A percentile compares a stretch with the other conserved stretches of the same genome.
phyloP scores from a whole-genome alignment of 2,888 invertebrate genomes.

The Lithophane socia region DNA sequence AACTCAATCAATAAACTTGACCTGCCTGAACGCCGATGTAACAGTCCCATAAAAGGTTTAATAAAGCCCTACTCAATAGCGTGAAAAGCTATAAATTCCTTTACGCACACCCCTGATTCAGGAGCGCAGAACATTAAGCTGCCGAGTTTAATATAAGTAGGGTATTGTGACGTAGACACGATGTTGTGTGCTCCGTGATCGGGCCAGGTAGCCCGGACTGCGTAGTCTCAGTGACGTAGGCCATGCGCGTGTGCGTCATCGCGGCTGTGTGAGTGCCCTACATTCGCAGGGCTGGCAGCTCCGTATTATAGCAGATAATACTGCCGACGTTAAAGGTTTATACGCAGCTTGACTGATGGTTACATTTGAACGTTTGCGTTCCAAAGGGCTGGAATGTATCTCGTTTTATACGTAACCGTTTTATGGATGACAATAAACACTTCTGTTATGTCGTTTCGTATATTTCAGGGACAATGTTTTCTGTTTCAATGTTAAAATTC shows the following conservation, averaged over 20 bases:
- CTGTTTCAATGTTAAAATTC: constrained; percentile 50
- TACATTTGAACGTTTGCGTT: constrained; percentile 72
- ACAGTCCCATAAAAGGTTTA: constrained; percentile 67
- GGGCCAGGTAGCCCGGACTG: constrained; percentile 75
- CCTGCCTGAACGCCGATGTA: constrained; percentile 71
- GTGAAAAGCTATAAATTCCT: constrained; percentile 68
- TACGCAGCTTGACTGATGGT: constrained; percentile 71
- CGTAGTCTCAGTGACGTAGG: constrained; percentile 63
- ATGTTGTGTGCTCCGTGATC: constrained; percentile 70
- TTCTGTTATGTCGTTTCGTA: constrained; percentile 45
- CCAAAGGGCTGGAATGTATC: constrained; percentile 60
- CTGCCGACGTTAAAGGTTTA: constrained; percentile 69
- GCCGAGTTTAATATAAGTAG: constrained; percentile 75
- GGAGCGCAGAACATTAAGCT: constrained; percentile 70
- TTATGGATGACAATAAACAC: constrained; percentile 61
- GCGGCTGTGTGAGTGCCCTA: constrained; percentile 83
- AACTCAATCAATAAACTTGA: constrained; percentile 70
- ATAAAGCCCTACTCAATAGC: constrained; percentile 65
- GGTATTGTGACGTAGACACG: constrained; percentile 68
- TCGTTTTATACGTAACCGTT: constrained; percentile 61
- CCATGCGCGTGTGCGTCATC: constrained; percentile 67
- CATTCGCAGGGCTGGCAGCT: constrained; percentile 76
- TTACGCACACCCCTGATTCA: constrained; percentile 73
- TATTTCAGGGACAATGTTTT: constrained; percentile 47
- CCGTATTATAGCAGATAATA: constrained; percentile 72